Evolutionary conservation across 2,113 vertebrate genomes (phyloP), one percentile per base, ranked within the genome.

Genomic region (Brevimyrus niger): DNA sequence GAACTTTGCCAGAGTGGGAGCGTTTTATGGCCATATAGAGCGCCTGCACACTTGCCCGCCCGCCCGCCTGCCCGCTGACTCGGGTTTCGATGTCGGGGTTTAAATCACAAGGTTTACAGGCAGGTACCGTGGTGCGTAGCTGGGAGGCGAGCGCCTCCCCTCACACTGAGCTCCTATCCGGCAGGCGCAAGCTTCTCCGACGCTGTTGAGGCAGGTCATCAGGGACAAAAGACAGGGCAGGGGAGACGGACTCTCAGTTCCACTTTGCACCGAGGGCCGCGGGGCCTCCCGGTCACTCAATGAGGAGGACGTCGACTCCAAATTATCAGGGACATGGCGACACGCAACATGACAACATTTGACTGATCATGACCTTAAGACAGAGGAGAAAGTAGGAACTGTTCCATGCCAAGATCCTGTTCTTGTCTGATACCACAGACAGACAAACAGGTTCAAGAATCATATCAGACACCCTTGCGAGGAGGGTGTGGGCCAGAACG

Each of bases 401-500:
- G 53, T 55, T 27, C 23, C 58, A 65, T 65, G 58, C 58, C 27
- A 65, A 65, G 58, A 27, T n/a, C n/a, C 58, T 27, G 58, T 27
- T 4, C 58, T 65, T 65, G 23, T 65, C 53, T 55, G 53, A 53
- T 53, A 21, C 51, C n/a, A n/a, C n/a, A n/a, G n/a, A 53, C 51
- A 53, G 51, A 21, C 53, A 55, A 5, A 55, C 19, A 1, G 19
- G 53, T 55, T 21, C 53, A 55, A 55, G 19, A 21, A 55, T 55
- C 53, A 55, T 21, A 55, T 55, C 53, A 55, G 53, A 61, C 73
- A 38, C 11, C 27, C 27, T 5, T 38, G 9, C 8, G 4, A 38
- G 73, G 27, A 89, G 94, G 93, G 94, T 95, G 94, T 80, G 35
- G 73, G 0, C 27, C 73, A 38, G 95, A 95, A 90, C 93, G 93